These are phyloP conservation scores for Cloeon dipterum DNA, from an alignment of 2,888 invertebrate genomes.

Conservation along the genomic window DNA sequence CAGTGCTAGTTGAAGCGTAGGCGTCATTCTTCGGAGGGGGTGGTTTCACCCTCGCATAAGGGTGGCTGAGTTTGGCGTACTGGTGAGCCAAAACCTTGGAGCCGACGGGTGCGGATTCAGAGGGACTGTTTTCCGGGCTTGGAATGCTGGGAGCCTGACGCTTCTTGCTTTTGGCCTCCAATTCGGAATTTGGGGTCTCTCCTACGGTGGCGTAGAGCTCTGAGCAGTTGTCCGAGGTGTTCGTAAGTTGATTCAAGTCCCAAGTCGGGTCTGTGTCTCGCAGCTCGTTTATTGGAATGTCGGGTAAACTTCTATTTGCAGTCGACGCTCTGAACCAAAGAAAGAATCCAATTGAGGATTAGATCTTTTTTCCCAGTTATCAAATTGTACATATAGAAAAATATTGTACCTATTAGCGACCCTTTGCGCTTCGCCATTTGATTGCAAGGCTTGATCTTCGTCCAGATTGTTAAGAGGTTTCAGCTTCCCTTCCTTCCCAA, in stretches of 20 bases:
- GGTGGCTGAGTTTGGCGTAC: not conserved
- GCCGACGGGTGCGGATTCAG: not conserved
- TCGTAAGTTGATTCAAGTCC: not conserved
- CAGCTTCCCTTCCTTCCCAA: not conserved
- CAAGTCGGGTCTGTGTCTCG: constrained; percentile 2
- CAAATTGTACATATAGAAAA: no score
- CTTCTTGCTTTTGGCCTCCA: not conserved
- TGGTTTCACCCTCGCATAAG: constrained; percentile 3
- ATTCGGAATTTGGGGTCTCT: constrained; percentile 14
- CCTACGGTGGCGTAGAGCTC: constrained; percentile 71
- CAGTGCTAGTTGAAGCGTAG: not conserved
- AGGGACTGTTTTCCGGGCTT: not conserved
- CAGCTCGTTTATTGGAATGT: constrained; percentile 41
- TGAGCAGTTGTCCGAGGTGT: constrained; percentile 41
- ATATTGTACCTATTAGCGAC: not conserved
- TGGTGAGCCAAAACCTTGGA: no score
- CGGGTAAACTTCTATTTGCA: constrained; percentile 59
- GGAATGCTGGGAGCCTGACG: not conserved
- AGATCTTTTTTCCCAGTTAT: not conserved
- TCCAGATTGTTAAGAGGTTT: not conserved
- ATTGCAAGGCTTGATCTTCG: not conserved
- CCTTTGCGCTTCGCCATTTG: not conserved
- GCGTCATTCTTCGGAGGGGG: not conserved
- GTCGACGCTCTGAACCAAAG: constrained; percentile 16
- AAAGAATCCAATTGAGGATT: not conserved